Evolutionary conservation across 1,140 invertebrate genomes (phyloP), one percentile per base, ranked within the genome.

Genomic region (Battus philenor): DNA sequence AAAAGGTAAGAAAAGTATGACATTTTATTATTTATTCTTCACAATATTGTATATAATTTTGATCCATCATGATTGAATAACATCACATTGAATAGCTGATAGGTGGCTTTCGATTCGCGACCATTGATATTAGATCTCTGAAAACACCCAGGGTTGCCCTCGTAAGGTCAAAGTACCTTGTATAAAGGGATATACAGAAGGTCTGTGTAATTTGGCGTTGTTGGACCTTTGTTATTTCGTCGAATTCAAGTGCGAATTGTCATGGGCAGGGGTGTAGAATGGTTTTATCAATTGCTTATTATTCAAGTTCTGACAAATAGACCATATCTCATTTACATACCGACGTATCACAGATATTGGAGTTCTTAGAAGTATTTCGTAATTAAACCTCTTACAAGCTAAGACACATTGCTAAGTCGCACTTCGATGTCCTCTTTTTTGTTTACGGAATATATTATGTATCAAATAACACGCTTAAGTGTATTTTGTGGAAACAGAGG

Each of bases 201-300:
- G 54, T 50, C 36, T 44, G 57, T 43, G 59, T 70, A 58, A 36
- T 43, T 30, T 62, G 61, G 29, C 15, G 30, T 64, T 69, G 72
- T 62, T 54, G 54, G 54, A 63, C 59, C 58, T 73, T 73, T 76
- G 72, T 76, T 71, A 63, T 61, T 55, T 47, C 57, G 55, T 65
- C 61, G 68, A 69, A 68, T 71, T 71, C 66, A 65, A 73, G 65
- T 71, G 64, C 69, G 72, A 71, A 76, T 76, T 76, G 72, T 76
- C 72, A 76, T 66, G 68, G 63, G 57, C 69, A 73, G 69, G 32
- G 53, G 46, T 49, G 56, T 56, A 56, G 60, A 66, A 60, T 55
- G 69, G 65, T 71, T 73, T 73, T 71, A 73, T 76, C 68, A 65
- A 76, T 73, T 68, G 62, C 56, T 68, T 73, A 72, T 72, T 75